A percentile compares a stretch with the other conserved stretches of the same genome.
Evolutionary conservation across 2,888 invertebrate species (phyloP).

Genomic region (Phytoseiulus persimilis): DNA sequence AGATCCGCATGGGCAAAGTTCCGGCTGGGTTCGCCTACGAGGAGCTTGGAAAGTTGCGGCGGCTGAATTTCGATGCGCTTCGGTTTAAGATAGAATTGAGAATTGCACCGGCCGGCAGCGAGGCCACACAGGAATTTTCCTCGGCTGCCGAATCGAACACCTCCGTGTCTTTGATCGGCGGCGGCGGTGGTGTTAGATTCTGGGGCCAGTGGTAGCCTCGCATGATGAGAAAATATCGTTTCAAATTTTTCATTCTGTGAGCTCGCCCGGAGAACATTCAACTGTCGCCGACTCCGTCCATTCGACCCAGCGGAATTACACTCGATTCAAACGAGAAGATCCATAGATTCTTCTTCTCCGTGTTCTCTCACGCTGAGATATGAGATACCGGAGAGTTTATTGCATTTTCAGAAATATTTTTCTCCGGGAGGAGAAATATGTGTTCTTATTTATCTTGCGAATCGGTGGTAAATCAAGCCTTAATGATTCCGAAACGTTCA

Average conservation of each 20-base stretch:
- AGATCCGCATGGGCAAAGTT: too few relatives aligned
- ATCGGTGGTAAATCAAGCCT: neutral
- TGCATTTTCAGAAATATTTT: neutral
- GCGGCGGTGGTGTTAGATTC: neutral
- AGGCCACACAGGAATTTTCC: neutral
- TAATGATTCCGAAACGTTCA: neutral
- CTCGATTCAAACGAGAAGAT: too few relatives aligned
- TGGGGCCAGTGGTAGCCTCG: neutral
- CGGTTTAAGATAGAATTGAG: neutral
- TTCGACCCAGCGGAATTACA: too few relatives aligned
- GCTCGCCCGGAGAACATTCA: neutral
- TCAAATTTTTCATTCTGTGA: neutral
- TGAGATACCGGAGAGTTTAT: neutral
- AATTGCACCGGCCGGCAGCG: neutral
- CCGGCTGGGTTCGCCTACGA: too few relatives aligned
- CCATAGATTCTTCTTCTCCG: neutral
- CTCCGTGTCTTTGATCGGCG: neutral
- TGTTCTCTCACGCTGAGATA: neutral
- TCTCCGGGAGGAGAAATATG: neutral
- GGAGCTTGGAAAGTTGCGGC: too few relatives aligned
- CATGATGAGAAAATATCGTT: neutral
- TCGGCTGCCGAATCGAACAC: neutral
- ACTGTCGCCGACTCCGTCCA: neutral
- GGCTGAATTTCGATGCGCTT: neutral
- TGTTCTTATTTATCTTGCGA: neutral